Evolutionary conservation across 37 sponge, comb jelly and placozoan species (phyloP), one percentile per base, ranked within the genome.

Genomic region (Axinella damicornis): DNA sequence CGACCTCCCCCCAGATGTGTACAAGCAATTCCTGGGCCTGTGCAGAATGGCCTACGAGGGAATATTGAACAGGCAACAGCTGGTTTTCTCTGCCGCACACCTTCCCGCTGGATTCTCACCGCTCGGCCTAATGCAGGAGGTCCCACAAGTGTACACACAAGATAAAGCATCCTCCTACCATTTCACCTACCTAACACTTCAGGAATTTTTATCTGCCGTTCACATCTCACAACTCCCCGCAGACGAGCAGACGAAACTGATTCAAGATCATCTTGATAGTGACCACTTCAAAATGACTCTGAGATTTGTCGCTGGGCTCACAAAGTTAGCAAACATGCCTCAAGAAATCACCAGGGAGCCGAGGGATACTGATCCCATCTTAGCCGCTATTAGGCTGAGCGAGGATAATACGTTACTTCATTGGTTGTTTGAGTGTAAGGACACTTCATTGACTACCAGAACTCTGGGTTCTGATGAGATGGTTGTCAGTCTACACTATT

Each of bases 201-300:
- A 46, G 46, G 46, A 46, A 9, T 46, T 12, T 9, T 46, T 46
- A 46, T 4, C 46, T 46, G 46, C 46, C 9, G 46, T 67, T 27
- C 34, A 67, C 68, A 30, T 67, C 68, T 67, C 68, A 67, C 68
- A 67, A 33, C n/a, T n/a, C n/a, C n/a, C n/a, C n/a, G n/a, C n/a
- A n/a, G n/a, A n/a, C n/a, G n/a, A n/a, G n/a, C n/a, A n/a, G n/a
- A n/a, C 25, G 65, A 64, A n/a, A n/a, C n/a, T n/a, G n/a, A n/a
- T n/a, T n/a, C n/a, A n/a, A n/a, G n/a, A n/a, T n/a, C n/a, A 46
- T 4, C 46, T n/a, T n/a, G n/a, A n/a, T n/a, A n/a, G n/a, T n/a
- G n/a, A n/a, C n/a, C n/a, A n/a, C n/a, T n/a, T 46, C 46, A 46
- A 46, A 46, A 46, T 46, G 46, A 46, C 46, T 46, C 4, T 46